A percentile compares a stretch with the other conserved stretches of the same genome.
phyloP scores from a whole-genome alignment of 2,113 vertebrate genomes.

The Tachuris rubrigastra region DNA sequence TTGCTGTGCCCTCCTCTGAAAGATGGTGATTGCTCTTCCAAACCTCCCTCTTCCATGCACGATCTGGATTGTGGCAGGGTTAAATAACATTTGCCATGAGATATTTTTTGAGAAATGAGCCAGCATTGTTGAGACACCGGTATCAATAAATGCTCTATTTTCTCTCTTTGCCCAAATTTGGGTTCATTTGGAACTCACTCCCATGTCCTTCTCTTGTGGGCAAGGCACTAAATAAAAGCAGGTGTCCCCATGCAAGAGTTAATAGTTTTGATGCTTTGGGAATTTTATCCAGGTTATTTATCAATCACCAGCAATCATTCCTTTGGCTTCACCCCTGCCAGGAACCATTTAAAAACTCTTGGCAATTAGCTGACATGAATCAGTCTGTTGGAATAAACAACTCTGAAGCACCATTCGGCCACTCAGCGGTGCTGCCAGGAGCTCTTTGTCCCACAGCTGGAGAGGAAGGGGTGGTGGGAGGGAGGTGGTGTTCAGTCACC shows the following conservation, averaged over 20 bases:
- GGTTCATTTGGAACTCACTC: neutral
- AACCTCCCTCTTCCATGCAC: neutral
- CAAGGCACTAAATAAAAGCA: neutral
- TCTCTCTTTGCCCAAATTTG: neutral
- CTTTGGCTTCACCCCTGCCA: neutral
- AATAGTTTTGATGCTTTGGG: neutral
- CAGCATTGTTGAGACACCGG: neutral
- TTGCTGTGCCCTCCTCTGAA: neutral
- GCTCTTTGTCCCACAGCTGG: neutral
- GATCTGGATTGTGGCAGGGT: neutral
- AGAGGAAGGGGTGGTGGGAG: neutral
- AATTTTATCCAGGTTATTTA: constrained; percentile 26
- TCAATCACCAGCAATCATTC: constrained; percentile 22
- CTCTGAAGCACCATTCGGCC: neutral
- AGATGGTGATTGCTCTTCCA: neutral
- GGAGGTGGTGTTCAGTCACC: neutral
- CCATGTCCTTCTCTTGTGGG: neutral
- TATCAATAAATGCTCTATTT: neutral
- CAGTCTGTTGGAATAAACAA: neutral
- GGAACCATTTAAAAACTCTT: constrained; percentile 4
- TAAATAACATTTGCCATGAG: neutral
- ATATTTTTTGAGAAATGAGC: neutral
- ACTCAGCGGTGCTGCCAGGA: neutral
- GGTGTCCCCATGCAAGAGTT: neutral
- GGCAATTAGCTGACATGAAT: constrained; percentile 8